A percentile compares a stretch with the other conserved stretches of the same genome.
Evolutionary conservation across 2,888 invertebrate genomes (phyloP).

Genomic region (Linhomoeus sp.): DNA sequence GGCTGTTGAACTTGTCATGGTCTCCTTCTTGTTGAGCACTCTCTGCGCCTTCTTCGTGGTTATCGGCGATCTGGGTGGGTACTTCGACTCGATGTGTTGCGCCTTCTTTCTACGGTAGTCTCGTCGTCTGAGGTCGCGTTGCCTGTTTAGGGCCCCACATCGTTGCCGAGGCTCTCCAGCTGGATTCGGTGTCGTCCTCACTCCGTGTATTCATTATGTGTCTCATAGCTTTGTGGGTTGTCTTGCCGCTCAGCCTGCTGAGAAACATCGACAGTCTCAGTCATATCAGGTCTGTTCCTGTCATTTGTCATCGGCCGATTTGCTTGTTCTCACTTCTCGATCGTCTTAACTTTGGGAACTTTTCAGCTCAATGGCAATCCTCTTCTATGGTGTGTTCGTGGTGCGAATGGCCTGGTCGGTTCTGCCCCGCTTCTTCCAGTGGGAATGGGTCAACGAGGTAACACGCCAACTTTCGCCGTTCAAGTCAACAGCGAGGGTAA

Average conservation of each 20-base stretch:
- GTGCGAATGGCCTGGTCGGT: conserved; percentile 13
- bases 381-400: conserved; percentile 66
- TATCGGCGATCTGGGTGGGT: conserved; percentile 87
- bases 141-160: conserved; percentile 76
- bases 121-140: no score
- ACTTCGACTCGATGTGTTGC: conserved; percentile 30
- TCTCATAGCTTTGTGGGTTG: conserved; percentile 40
- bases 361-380: conserved; percentile 47
- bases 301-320: no score
- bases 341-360: conserved; percentile 24
- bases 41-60: conserved; percentile 90
- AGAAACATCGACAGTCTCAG: conserved; percentile 74
- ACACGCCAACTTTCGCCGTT: background rate
- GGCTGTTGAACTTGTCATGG: conserved; percentile 65
- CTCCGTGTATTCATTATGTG: conserved; percentile 14
- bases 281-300: conserved; percentile 28
- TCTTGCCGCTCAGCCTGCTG: conserved; percentile 67
- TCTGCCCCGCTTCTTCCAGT: conserved; percentile 12
- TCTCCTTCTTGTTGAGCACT: conserved; percentile 78
- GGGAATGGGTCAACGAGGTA: conserved; percentile 15
- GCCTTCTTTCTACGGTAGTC: no score
- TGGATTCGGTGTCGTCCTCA: conserved; percentile 14
- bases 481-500: background rate
- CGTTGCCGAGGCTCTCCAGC: conserved; percentile 14
- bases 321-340: no score